Base-by-base conservation (phyloP, 2,888 invertebrate species). In the Ophion ventricosus region DNA sequence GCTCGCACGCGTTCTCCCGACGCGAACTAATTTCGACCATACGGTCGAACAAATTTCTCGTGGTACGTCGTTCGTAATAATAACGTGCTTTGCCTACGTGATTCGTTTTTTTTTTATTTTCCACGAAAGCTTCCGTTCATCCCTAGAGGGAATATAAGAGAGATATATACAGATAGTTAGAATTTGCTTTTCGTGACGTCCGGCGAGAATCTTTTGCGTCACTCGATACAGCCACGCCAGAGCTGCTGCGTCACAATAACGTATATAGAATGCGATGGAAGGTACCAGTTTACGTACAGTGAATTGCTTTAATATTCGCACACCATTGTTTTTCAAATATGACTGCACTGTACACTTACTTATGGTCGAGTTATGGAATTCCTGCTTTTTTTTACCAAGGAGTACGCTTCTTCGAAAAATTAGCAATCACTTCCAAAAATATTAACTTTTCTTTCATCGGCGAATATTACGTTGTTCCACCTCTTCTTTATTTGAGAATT, bases 131-230 rank as follows among this genome's bases (percentile, higher is more conserved):
- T 56, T 56, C n/a, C 25, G 20, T 5, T 40, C n/a, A 1, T 11
- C 56, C 23, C 40, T 40, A 8, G 56, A 54, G 49, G 20, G 67
- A 64, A 64, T 64, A 54, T 23, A 77, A 77, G 54, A 64, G 4
- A 76, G 17, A 17, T 54, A 59, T n/a, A 67, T 29, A 57, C 10
- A 43, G 26, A 35, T n/a, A 40, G 26, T 40, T 35, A 43, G 59
- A 57, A 69, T 69, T 40, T 64, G 73, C 67, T 57, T n/a, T 43
- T 49, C 63, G 78, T 78, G 81, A 81, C 78, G 80, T 78, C 57
- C 69, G 64, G 78, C 35, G 74, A 70, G 74, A 70, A 81, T 81
- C 77, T 74, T 84, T 78, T 84, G 80, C 84, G 84, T 84, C 83
- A 81, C 40, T 35, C 40, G n/a, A 29, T 72, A 40, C n/a, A 23